Conservation (phyloP, 2,888 invertebrate species). For the Drosophila austrosaltans region DNA sequence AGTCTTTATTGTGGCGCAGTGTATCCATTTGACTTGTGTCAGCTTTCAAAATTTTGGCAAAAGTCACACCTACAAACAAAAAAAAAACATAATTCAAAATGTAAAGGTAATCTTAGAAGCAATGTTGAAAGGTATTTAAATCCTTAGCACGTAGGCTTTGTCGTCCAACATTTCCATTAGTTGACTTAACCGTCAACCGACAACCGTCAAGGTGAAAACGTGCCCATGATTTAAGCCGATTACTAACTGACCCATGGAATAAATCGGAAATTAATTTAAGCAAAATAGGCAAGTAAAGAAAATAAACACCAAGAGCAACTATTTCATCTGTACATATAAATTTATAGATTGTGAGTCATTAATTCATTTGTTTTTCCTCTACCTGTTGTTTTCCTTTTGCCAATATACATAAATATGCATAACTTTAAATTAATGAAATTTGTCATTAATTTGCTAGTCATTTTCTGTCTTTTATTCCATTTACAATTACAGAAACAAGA, state of each 20-base stretch:
- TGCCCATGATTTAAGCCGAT: slow-evolving; percentile 53
- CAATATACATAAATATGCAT: too few species aligned
- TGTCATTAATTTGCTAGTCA: too few species aligned
- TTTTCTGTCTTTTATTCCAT: too few species aligned
- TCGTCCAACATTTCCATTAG: slow-evolving; percentile 34
- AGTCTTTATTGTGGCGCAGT: too few species aligned
- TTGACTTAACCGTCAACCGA: slow-evolving; percentile 58
- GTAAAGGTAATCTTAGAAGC: neutral
- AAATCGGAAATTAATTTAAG: slow-evolving; percentile 32
- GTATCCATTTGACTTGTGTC: too few species aligned
- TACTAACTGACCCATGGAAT: slow-evolving; percentile 28
- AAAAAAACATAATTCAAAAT: slow-evolving; percentile 32
- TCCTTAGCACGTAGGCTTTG: slow-evolving; percentile 38
- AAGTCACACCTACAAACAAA: neutral
- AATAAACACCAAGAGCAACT: slow-evolving; percentile 34
- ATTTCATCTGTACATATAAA: too few species aligned
- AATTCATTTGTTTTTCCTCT: too few species aligned
- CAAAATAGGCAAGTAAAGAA: slow-evolving; percentile 21
- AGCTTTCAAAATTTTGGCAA: slow-evolving; percentile 9
- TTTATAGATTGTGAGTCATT: too few species aligned
- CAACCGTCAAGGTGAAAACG: slow-evolving; percentile 47
- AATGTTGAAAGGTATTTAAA: slow-evolving; percentile 6
- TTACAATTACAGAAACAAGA: too few species aligned
- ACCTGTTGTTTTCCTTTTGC: too few species aligned
- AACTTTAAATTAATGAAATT: too few species aligned